phyloP scores from a whole-genome alignment of 2,888 invertebrate genomes.

The Leptopilina myrica region DNA sequence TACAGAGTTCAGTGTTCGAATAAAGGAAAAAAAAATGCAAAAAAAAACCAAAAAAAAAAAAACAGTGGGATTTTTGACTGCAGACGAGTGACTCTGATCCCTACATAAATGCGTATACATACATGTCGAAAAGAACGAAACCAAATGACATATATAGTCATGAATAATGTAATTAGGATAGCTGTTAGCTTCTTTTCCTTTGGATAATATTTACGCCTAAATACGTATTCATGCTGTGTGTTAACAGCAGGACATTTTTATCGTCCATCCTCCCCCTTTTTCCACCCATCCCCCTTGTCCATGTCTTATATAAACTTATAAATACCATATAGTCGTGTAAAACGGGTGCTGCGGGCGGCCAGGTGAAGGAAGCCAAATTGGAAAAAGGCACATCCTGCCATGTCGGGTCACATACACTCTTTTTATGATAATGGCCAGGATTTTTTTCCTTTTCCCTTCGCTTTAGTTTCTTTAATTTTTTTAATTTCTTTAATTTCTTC shows the following conservation, averaged over 20 bases:
- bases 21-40: not conserved
- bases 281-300: conserved; percentile 43
- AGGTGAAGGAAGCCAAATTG: conserved; percentile 70
- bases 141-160: conserved; percentile 53
- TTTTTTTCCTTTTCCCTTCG: not conserved
- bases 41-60: too few species aligned
- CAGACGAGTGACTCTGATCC: conserved; percentile 23
- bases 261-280: conserved; percentile 66
- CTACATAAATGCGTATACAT: not conserved
- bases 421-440: conserved; percentile 51
- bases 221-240: conserved; percentile 48
- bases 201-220: conserved; percentile 47
- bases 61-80: conserved; percentile 15
- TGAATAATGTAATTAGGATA: conserved; percentile 70
- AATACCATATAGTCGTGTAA: conserved; percentile 41
- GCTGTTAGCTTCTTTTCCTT: conserved; percentile 61
- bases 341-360: conserved; percentile 71
- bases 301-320: conserved; percentile 47
- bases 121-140: not conserved
- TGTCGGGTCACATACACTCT: conserved; percentile 41
- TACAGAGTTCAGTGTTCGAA: conserved; percentile 31
- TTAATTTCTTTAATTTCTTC: too few species aligned
- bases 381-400: conserved; percentile 59
- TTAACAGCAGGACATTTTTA: conserved; percentile 68
- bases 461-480: too few species aligned